phyloP scores from a whole-genome alignment of 92 coral and sea anemone species.

The Paragorgia papillata region DNA sequence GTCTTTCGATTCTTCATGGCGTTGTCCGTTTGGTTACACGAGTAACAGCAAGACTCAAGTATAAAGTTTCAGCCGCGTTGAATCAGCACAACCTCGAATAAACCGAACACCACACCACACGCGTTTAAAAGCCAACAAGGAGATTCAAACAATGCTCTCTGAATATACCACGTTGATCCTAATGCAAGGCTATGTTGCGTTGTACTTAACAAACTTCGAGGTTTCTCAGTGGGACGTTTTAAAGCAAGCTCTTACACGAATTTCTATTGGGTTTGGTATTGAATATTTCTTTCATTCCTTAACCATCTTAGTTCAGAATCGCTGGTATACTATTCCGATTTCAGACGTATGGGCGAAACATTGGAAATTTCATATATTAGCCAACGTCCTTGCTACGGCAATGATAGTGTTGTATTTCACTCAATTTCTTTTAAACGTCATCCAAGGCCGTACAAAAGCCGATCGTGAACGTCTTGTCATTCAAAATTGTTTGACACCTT shows the following conservation, averaged over 20 bases:
- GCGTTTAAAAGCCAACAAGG: neutral
- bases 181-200: neutral
- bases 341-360: neutral
- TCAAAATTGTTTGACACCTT: too few relatives aligned
- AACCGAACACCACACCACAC: neutral
- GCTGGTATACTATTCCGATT: neutral
- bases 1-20: conserved; percentile 3
- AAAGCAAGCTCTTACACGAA: neutral
- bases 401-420: conserved; percentile 4
- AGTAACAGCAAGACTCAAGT: neutral
- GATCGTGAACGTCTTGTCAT: too few relatives aligned
- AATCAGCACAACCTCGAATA: neutral
- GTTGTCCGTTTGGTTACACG: neutral
- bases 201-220: conserved; percentile 12
- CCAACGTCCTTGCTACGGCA: neutral
- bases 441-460: neutral
- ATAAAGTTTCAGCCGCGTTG: neutral
- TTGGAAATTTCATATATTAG: conserved; percentile 5
- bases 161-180: neutral
- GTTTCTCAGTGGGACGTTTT: neutral
- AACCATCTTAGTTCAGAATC: neutral
- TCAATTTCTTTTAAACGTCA: neutral
- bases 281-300: neutral
- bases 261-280: neutral
- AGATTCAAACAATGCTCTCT: conserved; percentile 9